A percentile compares a stretch with the other conserved stretches of the same genome.
Conservation (phyloP, 2,113 vertebrate genomes). For the Oreamnos americanus region DNA sequence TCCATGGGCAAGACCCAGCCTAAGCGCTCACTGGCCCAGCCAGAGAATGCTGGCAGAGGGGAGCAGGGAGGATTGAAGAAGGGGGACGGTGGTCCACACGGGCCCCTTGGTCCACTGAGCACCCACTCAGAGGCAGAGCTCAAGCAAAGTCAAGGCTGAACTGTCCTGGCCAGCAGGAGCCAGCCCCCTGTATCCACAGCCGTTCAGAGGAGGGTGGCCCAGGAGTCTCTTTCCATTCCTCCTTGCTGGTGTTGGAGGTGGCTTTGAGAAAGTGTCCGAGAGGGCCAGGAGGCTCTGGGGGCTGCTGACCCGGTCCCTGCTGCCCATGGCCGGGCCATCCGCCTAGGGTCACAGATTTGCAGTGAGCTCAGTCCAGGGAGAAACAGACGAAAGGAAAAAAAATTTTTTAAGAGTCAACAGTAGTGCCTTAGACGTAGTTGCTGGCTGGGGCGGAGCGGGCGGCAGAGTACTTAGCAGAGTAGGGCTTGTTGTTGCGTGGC, state of each 20-base stretch:
- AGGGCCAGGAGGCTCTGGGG: background rate
- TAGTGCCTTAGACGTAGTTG: conserved; percentile 87
- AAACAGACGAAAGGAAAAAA: background rate
- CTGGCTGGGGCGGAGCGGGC: conserved; percentile 81
- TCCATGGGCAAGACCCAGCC: background rate
- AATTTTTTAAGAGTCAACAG: fast-evolving
- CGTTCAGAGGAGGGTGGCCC: background rate
- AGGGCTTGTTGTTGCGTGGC: conserved; percentile 81
- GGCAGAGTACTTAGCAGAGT: conserved; percentile 87
- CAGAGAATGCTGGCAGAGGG: background rate
- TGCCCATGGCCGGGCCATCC: background rate
- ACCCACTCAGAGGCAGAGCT: background rate
- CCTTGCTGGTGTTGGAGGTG: background rate
- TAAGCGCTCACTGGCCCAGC: background rate
- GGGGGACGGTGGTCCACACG: background rate
- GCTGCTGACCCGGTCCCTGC: background rate
- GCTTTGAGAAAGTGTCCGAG: background rate
- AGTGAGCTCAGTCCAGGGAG: background rate
- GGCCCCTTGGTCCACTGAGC: background rate
- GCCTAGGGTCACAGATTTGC: background rate
- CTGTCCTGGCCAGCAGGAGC: conserved; percentile 45
- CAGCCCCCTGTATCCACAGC: background rate
- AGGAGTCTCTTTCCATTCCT: background rate
- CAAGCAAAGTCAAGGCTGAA: background rate
- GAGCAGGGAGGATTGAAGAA: background rate